Evolutionary conservation across 2,113 vertebrate species (phyloP).

Genomic region (Crotalus helleri): DNA sequence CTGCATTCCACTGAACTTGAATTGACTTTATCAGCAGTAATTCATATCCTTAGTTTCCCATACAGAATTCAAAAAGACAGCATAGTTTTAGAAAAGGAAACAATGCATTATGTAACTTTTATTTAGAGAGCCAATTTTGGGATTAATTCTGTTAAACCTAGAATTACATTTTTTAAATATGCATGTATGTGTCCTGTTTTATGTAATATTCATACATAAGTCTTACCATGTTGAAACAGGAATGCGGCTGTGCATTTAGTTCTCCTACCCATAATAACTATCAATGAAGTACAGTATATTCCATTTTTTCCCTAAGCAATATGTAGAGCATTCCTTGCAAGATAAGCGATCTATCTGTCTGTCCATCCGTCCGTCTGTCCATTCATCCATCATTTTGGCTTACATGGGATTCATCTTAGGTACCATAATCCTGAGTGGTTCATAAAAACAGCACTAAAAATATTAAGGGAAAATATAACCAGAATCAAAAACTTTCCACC

Average conservation of each 20-base stretch:
- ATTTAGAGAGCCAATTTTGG: background rate
- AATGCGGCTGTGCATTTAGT: background rate
- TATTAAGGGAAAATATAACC: background rate
- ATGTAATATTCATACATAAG: background rate
- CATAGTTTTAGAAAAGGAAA: background rate
- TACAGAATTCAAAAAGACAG: background rate
- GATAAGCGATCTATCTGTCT: background rate
- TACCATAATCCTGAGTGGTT: background rate
- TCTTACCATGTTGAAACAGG: background rate
- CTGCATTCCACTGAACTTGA: conserved; percentile 1
- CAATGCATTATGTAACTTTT: background rate
- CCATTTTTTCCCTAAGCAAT: background rate
- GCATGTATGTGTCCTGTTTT: background rate
- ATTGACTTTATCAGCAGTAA: conserved; percentile 1
- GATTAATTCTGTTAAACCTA: background rate
- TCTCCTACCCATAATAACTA: background rate
- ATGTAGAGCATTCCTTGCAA: background rate
- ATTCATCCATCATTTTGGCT: background rate
- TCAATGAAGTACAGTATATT: background rate
- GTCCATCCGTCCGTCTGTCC: no score
- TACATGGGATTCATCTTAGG: background rate
- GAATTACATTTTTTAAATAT: background rate
- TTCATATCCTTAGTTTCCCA: conserved; percentile 11
- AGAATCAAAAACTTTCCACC: background rate
- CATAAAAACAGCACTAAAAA: background rate